These are phyloP conservation scores for Drosophila elegans DNA, from an alignment of 1,140 invertebrate species.

Conservation along the genomic window DNA sequence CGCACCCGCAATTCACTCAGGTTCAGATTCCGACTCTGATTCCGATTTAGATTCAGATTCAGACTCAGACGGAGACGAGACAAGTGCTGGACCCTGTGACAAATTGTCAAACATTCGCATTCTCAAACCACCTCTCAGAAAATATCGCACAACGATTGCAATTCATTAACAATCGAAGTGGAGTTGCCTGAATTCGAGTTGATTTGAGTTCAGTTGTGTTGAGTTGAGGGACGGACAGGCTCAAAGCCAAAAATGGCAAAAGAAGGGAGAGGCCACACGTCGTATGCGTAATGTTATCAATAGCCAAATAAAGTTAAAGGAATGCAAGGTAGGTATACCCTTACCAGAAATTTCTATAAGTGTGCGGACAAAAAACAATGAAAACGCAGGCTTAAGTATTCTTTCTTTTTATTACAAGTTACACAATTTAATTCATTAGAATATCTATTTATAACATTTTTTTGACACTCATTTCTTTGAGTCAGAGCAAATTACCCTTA, in stretches of 20 bases:
- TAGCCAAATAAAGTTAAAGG: not conserved
- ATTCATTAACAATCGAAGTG: slow-evolving; percentile 61
- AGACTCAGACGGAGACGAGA: slow-evolving; percentile 48
- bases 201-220: slow-evolving; percentile 2
- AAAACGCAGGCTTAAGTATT: too few species aligned
- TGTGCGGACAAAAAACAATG: too few species aligned
- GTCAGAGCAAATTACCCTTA: not conserved
- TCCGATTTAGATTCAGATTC: slow-evolving; percentile 8
- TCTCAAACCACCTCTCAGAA: slow-evolving; percentile 30
- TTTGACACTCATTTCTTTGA: not conserved
- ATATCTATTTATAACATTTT: too few species aligned
- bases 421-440: too few species aligned
- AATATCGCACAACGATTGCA: slow-evolving; percentile 63
- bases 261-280: slow-evolving; percentile 67
- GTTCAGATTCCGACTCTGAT: slow-evolving; percentile 1
- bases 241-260: slow-evolving; percentile 48
- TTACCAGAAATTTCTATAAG: too few species aligned
- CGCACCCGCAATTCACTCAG: slow-evolving; percentile 53
- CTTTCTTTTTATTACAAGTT: too few species aligned
- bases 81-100: slow-evolving; percentile 65
- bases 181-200: slow-evolving; percentile 17
- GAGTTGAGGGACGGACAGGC: slow-evolving; percentile 72
- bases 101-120: slow-evolving; percentile 76
- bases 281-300: slow-evolving; percentile 55
- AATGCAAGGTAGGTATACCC: too few species aligned